These are phyloP conservation scores for Cyprinella venusta DNA, from an alignment of 2,797 vertebrate species.

Conservation along the genomic window DNA sequence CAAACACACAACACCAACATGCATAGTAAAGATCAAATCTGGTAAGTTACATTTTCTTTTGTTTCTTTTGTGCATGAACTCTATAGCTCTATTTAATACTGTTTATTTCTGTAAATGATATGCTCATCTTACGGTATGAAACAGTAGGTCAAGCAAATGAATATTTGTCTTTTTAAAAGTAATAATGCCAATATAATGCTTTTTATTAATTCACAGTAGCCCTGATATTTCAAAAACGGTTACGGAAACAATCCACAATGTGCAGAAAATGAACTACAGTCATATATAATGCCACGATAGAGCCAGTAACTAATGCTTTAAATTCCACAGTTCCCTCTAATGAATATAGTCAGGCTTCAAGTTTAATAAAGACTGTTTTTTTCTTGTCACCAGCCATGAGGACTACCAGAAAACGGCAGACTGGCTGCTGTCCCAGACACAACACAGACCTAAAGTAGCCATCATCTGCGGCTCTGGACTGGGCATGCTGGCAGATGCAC, in stretches of 20 bases:
- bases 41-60: constrained; percentile 57
- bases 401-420: constrained; percentile 80
- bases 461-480: constrained; percentile 86
- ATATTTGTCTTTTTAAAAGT: neutral
- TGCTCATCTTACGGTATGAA: neutral
- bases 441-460: constrained; percentile 80
- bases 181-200: neutral
- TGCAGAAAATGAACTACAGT: neutral
- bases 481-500: constrained; percentile 79
- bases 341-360: neutral
- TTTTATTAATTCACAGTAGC: neutral
- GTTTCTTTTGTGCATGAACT: too few species aligned
- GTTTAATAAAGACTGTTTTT: neutral
- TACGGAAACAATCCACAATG: neutral
- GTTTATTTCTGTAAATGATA: neutral
- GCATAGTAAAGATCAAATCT: constrained; percentile 67
- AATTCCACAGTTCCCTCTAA: neutral
- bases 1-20: constrained; percentile 44
- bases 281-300: neutral
- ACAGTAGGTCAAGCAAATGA: neutral
- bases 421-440: constrained; percentile 80
- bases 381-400: constrained; percentile 71
- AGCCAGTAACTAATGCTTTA: neutral
- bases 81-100: too few species aligned
- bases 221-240: neutral